phyloP scores from a whole-genome alignment of 2,888 invertebrate genomes.

The Cacoxenus indagator region DNA sequence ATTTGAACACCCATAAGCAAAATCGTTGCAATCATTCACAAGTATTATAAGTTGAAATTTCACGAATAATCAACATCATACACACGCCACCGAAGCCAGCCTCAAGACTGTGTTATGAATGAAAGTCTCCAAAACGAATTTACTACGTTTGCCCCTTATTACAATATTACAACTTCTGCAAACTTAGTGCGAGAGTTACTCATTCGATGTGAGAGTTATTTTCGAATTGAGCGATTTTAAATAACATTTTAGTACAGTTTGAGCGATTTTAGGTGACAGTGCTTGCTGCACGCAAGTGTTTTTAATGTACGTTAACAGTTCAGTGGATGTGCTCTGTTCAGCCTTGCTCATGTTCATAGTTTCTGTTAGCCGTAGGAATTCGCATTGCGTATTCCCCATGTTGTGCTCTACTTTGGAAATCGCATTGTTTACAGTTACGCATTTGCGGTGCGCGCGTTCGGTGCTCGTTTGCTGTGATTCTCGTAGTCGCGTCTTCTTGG shows the following conservation, averaged over 20 bases:
- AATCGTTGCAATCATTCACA: too few relatives aligned
- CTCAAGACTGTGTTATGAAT: not conserved
- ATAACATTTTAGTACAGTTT: constrained; percentile 1
- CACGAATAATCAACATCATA: too few relatives aligned
- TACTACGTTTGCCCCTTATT: not conserved
- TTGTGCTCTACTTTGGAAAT: not conserved
- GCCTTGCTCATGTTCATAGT: not conserved
- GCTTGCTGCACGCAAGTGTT: not conserved
- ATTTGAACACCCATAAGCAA: too few relatives aligned
- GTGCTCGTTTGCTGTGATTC: not conserved
- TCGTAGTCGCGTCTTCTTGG: not conserved
- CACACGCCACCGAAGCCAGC: not conserved
- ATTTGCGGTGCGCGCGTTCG: constrained; percentile 7
- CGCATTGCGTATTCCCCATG: not conserved
- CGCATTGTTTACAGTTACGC: constrained; percentile 15
- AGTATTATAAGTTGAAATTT: too few relatives aligned
- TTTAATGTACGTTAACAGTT: not conserved
- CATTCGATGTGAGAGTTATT: not conserved
- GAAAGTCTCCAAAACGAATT: not conserved
- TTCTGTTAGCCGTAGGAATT: not conserved
- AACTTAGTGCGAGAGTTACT: not conserved
- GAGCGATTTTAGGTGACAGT: not conserved
- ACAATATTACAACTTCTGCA: constrained; percentile 7
- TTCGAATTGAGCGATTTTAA: not conserved
- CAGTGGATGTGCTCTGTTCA: not conserved